These are phyloP conservation scores for Caenorhabditis zanzibari DNA, from an alignment of 2,888 invertebrate species.

Conservation along the genomic window DNA sequence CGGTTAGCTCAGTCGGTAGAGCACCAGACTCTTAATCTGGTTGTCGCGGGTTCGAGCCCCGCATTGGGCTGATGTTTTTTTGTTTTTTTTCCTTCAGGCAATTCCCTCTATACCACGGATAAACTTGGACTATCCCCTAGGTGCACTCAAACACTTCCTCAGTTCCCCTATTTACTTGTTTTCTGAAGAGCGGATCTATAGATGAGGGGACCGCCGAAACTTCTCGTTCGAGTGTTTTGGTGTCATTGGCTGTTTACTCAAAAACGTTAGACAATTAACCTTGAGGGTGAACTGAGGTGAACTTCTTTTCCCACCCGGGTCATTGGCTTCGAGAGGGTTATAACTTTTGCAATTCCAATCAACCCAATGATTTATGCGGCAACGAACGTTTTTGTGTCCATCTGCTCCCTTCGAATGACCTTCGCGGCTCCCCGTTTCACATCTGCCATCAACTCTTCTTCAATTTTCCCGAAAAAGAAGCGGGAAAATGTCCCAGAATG, in stretches of 20 bases:
- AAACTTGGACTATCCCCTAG: slow-evolving; percentile 14
- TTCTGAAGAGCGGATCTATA: slow-evolving; percentile 46
- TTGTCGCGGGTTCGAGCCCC: slow-evolving; percentile 82
- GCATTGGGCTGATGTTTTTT: slow-evolving; percentile 64
- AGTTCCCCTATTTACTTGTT: slow-evolving; percentile 32
- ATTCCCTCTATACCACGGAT: slow-evolving; percentile 10
- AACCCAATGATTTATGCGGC: slow-evolving; percentile 58
- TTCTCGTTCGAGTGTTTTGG: slow-evolving; percentile 60
- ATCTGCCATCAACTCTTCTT: slow-evolving; percentile 48
- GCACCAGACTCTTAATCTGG: slow-evolving; percentile 83
- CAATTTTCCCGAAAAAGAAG: slow-evolving; percentile 20
- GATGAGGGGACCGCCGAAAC: slow-evolving; percentile 47
- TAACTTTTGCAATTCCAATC: slow-evolving; percentile 63
- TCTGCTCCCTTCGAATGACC: slow-evolving; percentile 48
- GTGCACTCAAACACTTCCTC: slow-evolving; percentile 27
- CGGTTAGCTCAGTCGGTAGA: slow-evolving; percentile 83
- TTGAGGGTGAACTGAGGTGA: slow-evolving; percentile 51
- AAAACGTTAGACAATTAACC: slow-evolving; percentile 57
- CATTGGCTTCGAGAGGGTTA: slow-evolving; percentile 55
- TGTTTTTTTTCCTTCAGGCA: not conserved
- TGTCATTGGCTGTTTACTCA: slow-evolving; percentile 64
- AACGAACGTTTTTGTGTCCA: slow-evolving; percentile 31
- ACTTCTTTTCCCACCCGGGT: slow-evolving; percentile 52
- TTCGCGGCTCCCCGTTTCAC: slow-evolving; percentile 57
- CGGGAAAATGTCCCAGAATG: slow-evolving; percentile 39